Conservation (phyloP, 2,797 vertebrate genomes). For the Bucorvus abyssinicus region DNA sequence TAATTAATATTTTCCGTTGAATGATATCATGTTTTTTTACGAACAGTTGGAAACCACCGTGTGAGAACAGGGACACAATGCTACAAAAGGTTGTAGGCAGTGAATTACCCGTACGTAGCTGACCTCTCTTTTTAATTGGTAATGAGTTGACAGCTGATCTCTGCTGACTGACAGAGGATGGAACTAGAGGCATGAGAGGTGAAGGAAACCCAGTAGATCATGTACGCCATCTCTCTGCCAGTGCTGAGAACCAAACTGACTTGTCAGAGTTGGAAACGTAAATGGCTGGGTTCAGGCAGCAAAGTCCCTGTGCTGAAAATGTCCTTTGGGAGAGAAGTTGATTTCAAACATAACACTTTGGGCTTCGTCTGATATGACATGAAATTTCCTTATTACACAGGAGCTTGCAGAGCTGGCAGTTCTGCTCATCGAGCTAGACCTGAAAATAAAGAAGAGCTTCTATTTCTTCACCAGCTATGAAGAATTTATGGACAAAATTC, state of each 20-base stretch:
- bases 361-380: neutral
- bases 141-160: neutral
- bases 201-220: neutral
- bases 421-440: constrained; percentile 17
- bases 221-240: constrained; percentile 5
- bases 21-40: neutral
- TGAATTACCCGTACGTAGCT: neutral
- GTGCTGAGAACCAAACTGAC: neutral
- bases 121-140: constrained; percentile 3
- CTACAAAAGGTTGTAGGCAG: neutral
- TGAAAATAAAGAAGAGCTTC: neutral
- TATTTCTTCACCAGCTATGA: neutral
- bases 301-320: neutral
- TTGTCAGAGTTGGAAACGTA: neutral
- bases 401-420: neutral
- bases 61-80: neutral
- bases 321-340: neutral
- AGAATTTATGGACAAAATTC: neutral
- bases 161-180: neutral
- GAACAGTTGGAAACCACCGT: neutral
- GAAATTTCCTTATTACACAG: neutral
- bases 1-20: neutral
- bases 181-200: neutral
- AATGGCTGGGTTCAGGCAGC: neutral
- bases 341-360: neutral